phyloP scores from a whole-genome alignment of 1,140 invertebrate genomes.

The Drosophila pseudoobscura region DNA sequence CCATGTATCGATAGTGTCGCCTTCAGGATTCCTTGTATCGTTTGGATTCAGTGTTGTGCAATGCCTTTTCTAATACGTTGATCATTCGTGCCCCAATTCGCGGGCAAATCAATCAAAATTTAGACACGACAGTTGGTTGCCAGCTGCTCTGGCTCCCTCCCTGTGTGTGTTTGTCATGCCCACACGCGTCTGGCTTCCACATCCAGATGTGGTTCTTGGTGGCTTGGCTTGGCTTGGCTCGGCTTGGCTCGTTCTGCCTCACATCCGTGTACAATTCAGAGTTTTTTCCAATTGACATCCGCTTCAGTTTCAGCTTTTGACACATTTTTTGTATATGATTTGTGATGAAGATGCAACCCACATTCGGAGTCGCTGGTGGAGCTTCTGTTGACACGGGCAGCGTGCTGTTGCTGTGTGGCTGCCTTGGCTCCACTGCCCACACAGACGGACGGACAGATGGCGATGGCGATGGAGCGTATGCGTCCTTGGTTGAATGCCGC shows the following conservation, averaged over 20 bases:
- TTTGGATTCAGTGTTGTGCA: too few species aligned
- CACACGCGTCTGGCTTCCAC: conserved; percentile 23
- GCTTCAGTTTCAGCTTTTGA: conserved; percentile 78
- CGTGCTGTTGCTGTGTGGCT: conserved; percentile 25
- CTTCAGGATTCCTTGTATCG: too few species aligned
- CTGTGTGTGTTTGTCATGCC: not conserved
- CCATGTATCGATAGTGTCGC: too few species aligned
- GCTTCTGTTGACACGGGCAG: conserved; percentile 50
- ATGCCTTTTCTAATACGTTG: too few species aligned
- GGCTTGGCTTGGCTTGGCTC: too few species aligned
- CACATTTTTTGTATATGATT: conserved; percentile 55
- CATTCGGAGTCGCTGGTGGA: conserved; percentile 11
- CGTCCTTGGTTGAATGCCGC: conserved; percentile 58
- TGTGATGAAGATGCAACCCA: conserved; percentile 48
- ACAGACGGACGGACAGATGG: conserved; percentile 17
- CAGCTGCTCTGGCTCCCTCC: too few species aligned
- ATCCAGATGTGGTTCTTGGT: conserved; percentile 3
- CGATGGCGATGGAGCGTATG: conserved; percentile 51
- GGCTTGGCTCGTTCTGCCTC: conserved; percentile 7
- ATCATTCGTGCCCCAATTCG: too few species aligned
- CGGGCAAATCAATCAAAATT: too few species aligned
- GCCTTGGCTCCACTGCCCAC: conserved; percentile 62
- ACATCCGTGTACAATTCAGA: conserved; percentile 62
- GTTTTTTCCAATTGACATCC: conserved; percentile 66
- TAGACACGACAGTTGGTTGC: too few species aligned